These are phyloP conservation scores for Drosophila pruinosa DNA, from an alignment of 1,140 invertebrate species.

Conservation along the genomic window DNA sequence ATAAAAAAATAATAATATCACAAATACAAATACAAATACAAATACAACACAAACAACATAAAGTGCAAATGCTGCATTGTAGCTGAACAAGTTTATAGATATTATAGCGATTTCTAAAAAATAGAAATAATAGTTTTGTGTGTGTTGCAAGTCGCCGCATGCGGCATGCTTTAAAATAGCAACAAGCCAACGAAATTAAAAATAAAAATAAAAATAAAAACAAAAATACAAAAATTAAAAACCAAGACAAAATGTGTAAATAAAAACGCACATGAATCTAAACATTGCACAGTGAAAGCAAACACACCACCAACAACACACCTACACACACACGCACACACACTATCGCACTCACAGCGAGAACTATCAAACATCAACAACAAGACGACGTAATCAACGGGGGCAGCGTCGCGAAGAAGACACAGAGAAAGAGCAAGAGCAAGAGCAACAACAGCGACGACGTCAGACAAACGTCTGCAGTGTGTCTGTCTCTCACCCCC, in stretches of 20 bases:
- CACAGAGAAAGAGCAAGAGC: constrained; percentile 16
- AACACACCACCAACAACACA: constrained; percentile 37
- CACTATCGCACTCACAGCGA: constrained; percentile 33
- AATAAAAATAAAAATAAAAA: constrained; percentile 12
- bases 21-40: no score
- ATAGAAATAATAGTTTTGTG: background rate
- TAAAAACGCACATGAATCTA: constrained; percentile 51
- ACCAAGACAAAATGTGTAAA: constrained; percentile 42
- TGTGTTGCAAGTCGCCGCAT: constrained; percentile 22
- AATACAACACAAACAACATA: constrained; percentile 39
- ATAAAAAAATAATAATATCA: constrained; percentile 21
- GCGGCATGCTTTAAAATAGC: constrained; percentile 43
- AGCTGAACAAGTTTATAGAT: constrained; percentile 60
- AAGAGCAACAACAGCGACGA: background rate
- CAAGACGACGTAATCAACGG: constrained; percentile 42
- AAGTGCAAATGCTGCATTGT: constrained; percentile 75
- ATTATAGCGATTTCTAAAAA: constrained; percentile 31
- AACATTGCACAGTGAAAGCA: constrained; percentile 56
- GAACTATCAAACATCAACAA: constrained; percentile 48
- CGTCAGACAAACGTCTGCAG: constrained; percentile 32
- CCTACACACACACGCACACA: constrained; percentile 3
- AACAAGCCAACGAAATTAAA: constrained; percentile 12
- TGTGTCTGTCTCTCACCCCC: constrained; percentile 23
- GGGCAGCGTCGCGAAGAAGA: background rate
- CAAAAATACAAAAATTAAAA: constrained; percentile 15